phyloP scores from a whole-genome alignment of 2,888 invertebrate species.

The Sarcophaga rosellei region DNA sequence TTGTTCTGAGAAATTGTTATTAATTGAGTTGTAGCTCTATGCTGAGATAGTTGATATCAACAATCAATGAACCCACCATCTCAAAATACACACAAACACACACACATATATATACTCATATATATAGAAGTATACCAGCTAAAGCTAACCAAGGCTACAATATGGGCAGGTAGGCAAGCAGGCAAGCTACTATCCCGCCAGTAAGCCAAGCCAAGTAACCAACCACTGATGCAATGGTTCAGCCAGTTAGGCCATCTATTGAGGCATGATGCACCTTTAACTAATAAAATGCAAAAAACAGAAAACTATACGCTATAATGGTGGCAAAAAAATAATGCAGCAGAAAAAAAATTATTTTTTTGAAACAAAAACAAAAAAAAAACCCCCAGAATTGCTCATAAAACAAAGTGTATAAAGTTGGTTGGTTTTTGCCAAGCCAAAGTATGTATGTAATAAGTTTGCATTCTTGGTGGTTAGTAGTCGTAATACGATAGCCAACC shows the following conservation, averaged over 20 bases:
- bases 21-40: conserved; percentile 78
- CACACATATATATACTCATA: too few relatives aligned
- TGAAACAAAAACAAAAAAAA: too few relatives aligned
- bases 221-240: conserved; percentile 12
- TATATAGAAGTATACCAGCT: too few relatives aligned
- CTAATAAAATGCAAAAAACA: conserved; percentile 10
- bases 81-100: conserved; percentile 42
- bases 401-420: conserved; percentile 50
- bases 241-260: conserved; percentile 27
- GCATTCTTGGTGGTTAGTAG: conserved; percentile 21
- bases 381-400: conserved; percentile 38
- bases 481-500: conserved; percentile 64
- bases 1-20: conserved; percentile 80
- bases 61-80: conserved; percentile 67
- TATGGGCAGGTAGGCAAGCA: not conserved
- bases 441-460: conserved; percentile 59
- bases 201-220: conserved; percentile 13
- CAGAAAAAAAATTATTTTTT: not conserved
- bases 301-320: conserved; percentile 46
- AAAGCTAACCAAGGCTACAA: not conserved
- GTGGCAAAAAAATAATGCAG: conserved; percentile 26
- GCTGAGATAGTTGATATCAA: conserved; percentile 70
- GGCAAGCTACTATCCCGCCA: not conserved
- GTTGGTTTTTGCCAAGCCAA: conserved; percentile 2
- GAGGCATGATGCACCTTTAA: conserved; percentile 35